Percentiles rank a stretch among this genome's conserved stretches.
Evolutionary conservation across 2,797 vertebrate genomes (phyloP).

Genomic region (Zalophus californianus): DNA sequence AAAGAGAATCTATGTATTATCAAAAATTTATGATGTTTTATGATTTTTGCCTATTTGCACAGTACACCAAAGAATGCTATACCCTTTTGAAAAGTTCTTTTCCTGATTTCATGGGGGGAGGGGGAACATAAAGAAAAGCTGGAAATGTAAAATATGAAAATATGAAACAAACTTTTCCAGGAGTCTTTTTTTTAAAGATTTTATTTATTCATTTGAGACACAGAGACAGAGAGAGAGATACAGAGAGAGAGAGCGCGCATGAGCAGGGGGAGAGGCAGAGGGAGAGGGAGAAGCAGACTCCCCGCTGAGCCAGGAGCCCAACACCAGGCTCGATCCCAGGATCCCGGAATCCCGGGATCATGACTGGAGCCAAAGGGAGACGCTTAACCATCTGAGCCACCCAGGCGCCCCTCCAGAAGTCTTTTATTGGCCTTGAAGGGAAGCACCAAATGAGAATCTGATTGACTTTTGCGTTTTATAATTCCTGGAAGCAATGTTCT

Average conservation of each 20-base stretch:
- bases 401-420: background rate
- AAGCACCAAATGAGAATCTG: background rate
- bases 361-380: too few species aligned
- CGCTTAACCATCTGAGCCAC: too few species aligned
- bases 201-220: too few species aligned
- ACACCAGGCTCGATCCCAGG: too few species aligned
- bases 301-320: too few species aligned
- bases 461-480: conserved; percentile 21
- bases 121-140: background rate
- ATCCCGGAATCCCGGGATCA: too few species aligned
- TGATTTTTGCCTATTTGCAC: background rate
- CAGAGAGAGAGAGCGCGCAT: too few species aligned
- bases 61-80: background rate
- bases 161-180: background rate
- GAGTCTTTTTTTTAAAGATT: background rate
- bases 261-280: too few species aligned
- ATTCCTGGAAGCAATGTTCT: conserved; percentile 25
- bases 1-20: background rate
- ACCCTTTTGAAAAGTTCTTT: background rate
- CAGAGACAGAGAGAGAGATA: too few species aligned
- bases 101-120: background rate
- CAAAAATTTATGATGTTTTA: background rate
- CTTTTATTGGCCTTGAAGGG: background rate
- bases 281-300: too few species aligned
- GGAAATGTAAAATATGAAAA: conserved; percentile 24